phyloP scores from a whole-genome alignment of 2,888 invertebrate genomes.

The Ormia ochracea region DNA sequence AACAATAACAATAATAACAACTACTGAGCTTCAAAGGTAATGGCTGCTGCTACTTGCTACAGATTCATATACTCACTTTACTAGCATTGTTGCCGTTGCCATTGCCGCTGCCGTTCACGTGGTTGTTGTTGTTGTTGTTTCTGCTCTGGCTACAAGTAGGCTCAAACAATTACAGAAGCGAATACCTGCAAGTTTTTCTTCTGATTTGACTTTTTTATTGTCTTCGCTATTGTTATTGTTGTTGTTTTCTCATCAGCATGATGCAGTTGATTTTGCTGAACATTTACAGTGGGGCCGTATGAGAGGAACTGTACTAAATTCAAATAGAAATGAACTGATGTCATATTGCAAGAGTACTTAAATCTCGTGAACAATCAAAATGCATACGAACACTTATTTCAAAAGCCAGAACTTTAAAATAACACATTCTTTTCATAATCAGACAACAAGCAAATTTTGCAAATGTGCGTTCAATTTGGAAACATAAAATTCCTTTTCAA shows the following conservation, averaged over 20 bases:
- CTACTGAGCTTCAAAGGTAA: conserved; percentile 49
- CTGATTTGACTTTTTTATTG: conserved; percentile 30
- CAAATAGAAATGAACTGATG: conserved; percentile 48
- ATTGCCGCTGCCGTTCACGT: conserved; percentile 9
- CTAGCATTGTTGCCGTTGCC: conserved; percentile 5
- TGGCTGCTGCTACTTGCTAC: conserved; percentile 26
- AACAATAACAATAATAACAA: conserved; percentile 28
- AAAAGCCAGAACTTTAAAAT: conserved; percentile 16
- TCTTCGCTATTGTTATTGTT: conserved; percentile 17
- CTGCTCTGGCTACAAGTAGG: conserved; percentile 47
- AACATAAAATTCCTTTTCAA: too few species aligned
- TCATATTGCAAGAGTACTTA: conserved; percentile 48
- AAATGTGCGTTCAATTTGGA: too few species aligned
- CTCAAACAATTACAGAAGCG: conserved; percentile 57
- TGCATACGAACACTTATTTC: neutral
- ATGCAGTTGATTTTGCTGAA: conserved; percentile 36
- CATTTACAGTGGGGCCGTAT: conserved; percentile 17
- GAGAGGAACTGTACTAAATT: conserved; percentile 58
- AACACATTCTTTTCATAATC: neutral
- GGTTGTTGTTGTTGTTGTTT: conserved; percentile 20
- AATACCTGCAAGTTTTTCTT: conserved; percentile 26
- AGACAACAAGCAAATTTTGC: too few species aligned
- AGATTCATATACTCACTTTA: neutral
- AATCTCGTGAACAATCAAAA: conserved; percentile 41
- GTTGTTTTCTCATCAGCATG: conserved; percentile 34